phyloP scores from a whole-genome alignment of 2,888 invertebrate genomes.

The Heliconius ismenius region DNA sequence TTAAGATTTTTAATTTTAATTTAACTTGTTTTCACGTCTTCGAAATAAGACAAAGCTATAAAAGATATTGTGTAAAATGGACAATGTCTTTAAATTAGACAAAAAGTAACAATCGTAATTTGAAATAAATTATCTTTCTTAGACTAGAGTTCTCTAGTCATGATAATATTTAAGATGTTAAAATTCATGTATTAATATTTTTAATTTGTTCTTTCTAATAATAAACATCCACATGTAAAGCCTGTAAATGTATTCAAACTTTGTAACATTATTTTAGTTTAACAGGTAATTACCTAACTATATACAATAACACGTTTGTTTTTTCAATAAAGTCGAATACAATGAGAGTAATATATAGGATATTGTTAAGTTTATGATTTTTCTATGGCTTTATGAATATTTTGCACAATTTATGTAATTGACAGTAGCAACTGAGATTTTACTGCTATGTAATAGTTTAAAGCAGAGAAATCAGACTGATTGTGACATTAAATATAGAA shows the following conservation, averaged over 20 bases:
- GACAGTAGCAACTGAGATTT: not conserved
- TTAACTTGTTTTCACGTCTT: not conserved
- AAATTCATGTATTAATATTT: not conserved
- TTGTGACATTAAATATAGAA: not conserved
- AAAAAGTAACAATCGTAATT: not conserved
- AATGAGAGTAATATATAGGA: too few relatives aligned
- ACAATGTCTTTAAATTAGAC: not conserved
- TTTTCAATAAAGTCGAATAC: too few relatives aligned
- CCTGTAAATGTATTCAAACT: too few relatives aligned
- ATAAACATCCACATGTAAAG: too few relatives aligned
- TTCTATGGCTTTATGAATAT: not conserved
- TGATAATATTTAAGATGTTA: not conserved
- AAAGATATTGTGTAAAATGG: not conserved
- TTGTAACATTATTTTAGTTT: too few relatives aligned
- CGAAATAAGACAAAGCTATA: not conserved
- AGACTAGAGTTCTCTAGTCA: slow-evolving; percentile 19
- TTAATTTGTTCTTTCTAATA: not conserved
- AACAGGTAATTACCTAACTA: too few relatives aligned
- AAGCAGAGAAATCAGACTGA: not conserved
- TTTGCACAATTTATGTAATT: not conserved
- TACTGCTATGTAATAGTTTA: not conserved
- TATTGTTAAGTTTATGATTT: not conserved
- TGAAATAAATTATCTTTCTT: not conserved
- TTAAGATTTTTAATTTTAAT: too few relatives aligned
- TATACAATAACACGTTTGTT: too few relatives aligned